Evolutionary conservation across 2,113 vertebrate species (phyloP).

Genomic region (Sitta europaea): DNA sequence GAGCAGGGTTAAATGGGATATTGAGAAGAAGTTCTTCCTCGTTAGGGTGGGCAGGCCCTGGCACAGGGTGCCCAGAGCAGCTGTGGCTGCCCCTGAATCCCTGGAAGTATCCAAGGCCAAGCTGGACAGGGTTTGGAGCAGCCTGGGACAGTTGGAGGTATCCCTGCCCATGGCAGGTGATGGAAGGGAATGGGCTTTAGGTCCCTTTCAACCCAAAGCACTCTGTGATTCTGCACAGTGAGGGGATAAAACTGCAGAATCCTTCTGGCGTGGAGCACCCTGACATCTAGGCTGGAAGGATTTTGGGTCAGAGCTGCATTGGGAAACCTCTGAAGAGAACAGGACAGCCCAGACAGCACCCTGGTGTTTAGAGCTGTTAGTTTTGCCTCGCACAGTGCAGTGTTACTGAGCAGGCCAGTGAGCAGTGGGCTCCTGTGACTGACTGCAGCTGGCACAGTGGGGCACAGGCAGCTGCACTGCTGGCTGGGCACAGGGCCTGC

Average conservation of each 20-base stretch:
- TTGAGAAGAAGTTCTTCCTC: background rate
- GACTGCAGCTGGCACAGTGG: background rate
- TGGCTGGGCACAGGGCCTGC: background rate
- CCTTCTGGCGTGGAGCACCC: background rate
- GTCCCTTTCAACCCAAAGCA: background rate
- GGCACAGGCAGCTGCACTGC: background rate
- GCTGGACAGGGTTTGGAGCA: background rate
- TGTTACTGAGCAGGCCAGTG: background rate
- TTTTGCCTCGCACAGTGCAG: rapidly evolving
- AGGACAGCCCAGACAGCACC: background rate
- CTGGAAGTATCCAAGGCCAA: background rate
- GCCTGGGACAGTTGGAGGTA: background rate
- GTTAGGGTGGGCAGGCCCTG: background rate
- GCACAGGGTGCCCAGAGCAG: background rate
- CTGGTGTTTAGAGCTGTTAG: background rate
- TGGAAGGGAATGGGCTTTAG: background rate
- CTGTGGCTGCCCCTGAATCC: background rate
- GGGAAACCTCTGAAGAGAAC: background rate
- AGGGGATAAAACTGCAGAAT: background rate
- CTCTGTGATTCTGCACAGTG: background rate
- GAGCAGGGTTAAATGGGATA: background rate
- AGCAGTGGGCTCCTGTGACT: rapidly evolving
- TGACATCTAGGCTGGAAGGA: background rate
- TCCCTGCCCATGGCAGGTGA: background rate
- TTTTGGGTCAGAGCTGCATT: background rate